phyloP scores from a whole-genome alignment of 2,888 invertebrate species.

The Tetranychus truncatus region DNA sequence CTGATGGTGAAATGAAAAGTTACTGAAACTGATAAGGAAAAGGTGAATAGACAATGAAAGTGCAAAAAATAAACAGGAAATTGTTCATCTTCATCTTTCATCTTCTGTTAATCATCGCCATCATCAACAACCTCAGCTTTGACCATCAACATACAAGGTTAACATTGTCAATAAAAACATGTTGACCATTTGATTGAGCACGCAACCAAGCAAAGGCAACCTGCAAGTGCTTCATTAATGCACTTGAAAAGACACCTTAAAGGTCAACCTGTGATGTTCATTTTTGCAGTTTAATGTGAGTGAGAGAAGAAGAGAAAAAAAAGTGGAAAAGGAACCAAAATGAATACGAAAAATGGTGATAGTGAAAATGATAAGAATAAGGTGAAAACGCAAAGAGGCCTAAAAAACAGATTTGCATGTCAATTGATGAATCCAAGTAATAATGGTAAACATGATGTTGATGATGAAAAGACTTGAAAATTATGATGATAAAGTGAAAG shows the following conservation, averaged over 20 bases:
- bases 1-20: background rate
- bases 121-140: background rate
- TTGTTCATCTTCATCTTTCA: background rate
- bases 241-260: too few relatives aligned
- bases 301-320: background rate
- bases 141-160: too few relatives aligned
- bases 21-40: background rate
- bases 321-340: background rate
- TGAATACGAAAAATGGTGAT: background rate
- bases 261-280: too few relatives aligned
- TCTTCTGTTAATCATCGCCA: background rate
- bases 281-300: too few relatives aligned
- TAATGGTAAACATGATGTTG: background rate
- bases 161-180: too few relatives aligned
- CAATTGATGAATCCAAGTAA: background rate
- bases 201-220: too few relatives aligned
- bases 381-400: conserved; percentile 1
- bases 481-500: background rate
- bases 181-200: too few relatives aligned
- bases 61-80: background rate
- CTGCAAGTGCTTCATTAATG: too few relatives aligned
- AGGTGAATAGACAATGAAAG: background rate
- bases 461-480: too few relatives aligned
- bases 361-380: background rate
- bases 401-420: background rate